Conservation (phyloP, 2,888 invertebrate genomes). For the Acrocyrtus sp. region DNA sequence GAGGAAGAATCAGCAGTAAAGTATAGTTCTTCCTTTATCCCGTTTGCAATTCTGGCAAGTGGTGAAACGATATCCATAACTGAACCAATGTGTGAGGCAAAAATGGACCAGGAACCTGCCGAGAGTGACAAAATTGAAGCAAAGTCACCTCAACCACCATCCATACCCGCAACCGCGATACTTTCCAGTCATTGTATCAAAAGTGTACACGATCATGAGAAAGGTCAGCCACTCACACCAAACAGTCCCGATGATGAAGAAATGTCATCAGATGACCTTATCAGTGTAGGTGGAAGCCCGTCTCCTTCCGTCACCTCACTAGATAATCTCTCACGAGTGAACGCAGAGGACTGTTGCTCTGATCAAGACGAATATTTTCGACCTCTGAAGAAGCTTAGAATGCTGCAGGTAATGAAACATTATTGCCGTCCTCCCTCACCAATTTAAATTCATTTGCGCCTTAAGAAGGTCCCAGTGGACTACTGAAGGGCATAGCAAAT, state of each 20-base stretch:
- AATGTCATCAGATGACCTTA: conserved; percentile 62
- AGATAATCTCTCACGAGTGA: conserved; percentile 59
- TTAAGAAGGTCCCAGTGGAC: no score
- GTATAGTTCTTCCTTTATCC: conserved; percentile 49
- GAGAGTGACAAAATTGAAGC: conserved; percentile 62
- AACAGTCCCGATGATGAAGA: conserved; percentile 61
- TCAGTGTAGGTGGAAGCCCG: conserved; percentile 63
- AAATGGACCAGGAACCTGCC: conserved; percentile 64
- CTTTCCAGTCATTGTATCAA: conserved; percentile 47
- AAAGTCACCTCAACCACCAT: conserved; percentile 53
- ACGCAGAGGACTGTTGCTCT: conserved; percentile 58
- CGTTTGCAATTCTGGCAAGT: conserved; percentile 56
- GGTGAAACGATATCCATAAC: conserved; percentile 51
- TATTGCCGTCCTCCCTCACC: no score
- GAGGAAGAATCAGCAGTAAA: conserved; percentile 36
- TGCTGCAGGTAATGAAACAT: conserved; percentile 70
- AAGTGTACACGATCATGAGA: conserved; percentile 44
- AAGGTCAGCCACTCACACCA: conserved; percentile 57
- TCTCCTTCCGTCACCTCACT: conserved; percentile 61
- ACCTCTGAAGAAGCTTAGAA: conserved; percentile 82
- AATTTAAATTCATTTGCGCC: not conserved
- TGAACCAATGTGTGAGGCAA: conserved; percentile 64
- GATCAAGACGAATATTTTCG: conserved; percentile 83
- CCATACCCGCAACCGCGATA: conserved; percentile 37
- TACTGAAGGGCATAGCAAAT: no score